Base-by-base conservation (phyloP, 2,113 vertebrate genomes). In the Choloepus hoffmanni region DNA sequence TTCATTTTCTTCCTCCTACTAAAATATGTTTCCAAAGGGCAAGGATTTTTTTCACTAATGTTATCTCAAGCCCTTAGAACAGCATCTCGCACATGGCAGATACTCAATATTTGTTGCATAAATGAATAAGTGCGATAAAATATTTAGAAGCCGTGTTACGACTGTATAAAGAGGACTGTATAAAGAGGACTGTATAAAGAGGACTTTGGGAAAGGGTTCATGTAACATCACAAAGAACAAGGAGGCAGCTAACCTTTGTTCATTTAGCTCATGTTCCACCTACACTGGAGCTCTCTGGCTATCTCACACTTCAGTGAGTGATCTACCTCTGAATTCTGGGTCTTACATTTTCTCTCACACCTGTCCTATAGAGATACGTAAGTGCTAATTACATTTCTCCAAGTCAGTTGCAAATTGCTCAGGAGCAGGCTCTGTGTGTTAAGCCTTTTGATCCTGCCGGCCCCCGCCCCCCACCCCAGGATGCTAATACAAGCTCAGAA, bases 91-190 rank as follows among this genome's bases (percentile, higher is more conserved):
- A 36, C 0, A 1, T 68, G 53, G 53, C 85, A 76, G 77, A 12
- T 77, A 45, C 24, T 88, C 67, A 58, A 0, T 90, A 53, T 50
- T 79, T 79, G 53, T 36, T 86, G 16, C 85, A 28, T 76, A 82
- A 74, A 40, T 48, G 62, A 65, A 43, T 70, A 76, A 82, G 9
- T 82, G 7, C 55, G 62, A 36, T 79, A 67, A 72, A 82, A 77
- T 76, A n/a, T 82, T 78, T 92, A 95, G 73, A 67, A 89, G 24
- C 63, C 86, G 12, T 83, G 67, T 48, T 68, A 86, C 5, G 63
- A 76, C 28, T 53, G 43, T 53, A 53, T 53, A 53, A 3, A 45
- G 43, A 45, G 36, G 36, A 36, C 36, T 10, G 5, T 76, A 63
- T 53, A 21, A 73, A 9, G 43, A 7, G 68, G 23, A 12, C 65